Evolutionary conservation across 1,140 invertebrate genomes (phyloP).

Genomic region (Trichonephila clavata): DNA sequence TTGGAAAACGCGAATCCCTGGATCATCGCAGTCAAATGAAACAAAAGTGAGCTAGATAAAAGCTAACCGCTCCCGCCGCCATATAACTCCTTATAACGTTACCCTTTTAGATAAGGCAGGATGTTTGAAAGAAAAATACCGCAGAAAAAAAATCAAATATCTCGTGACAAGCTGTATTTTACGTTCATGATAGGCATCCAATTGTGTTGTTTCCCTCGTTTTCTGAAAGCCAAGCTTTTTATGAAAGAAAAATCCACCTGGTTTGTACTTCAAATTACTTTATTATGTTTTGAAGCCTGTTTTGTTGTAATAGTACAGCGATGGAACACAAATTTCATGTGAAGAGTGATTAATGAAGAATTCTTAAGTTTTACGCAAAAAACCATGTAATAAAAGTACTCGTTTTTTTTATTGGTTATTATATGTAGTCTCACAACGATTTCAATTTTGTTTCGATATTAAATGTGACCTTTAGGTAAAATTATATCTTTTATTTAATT

Average conservation of each 20-base stretch:
- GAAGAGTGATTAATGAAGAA: not conserved
- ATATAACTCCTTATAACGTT: conserved; percentile 8
- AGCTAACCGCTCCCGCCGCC: not conserved
- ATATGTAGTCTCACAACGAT: too few relatives aligned
- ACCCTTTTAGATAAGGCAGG: conserved; percentile 35
- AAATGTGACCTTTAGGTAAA: too few relatives aligned
- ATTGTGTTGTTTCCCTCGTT: conserved; percentile 1
- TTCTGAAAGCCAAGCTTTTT: not conserved
- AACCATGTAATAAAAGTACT: too few relatives aligned
- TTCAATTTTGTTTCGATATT: too few relatives aligned
- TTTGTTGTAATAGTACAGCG: not conserved
- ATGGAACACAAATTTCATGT: not conserved
- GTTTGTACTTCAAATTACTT: not conserved
- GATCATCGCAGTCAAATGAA: conserved; percentile 31
- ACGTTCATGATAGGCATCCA: not conserved
- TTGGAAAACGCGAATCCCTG: not conserved
- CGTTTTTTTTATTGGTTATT: too few relatives aligned
- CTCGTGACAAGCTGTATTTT: conserved; percentile 11
- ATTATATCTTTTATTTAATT: too few relatives aligned
- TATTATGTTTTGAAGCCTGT: not conserved
- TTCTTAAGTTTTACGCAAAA: too few relatives aligned
- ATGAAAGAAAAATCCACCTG: not conserved
- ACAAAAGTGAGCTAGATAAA: not conserved
- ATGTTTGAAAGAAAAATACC: conserved; percentile 18
- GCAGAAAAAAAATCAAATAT: not conserved